Conservation (phyloP, 2,113 vertebrate species). For the Cryptotis parvus region DNA sequence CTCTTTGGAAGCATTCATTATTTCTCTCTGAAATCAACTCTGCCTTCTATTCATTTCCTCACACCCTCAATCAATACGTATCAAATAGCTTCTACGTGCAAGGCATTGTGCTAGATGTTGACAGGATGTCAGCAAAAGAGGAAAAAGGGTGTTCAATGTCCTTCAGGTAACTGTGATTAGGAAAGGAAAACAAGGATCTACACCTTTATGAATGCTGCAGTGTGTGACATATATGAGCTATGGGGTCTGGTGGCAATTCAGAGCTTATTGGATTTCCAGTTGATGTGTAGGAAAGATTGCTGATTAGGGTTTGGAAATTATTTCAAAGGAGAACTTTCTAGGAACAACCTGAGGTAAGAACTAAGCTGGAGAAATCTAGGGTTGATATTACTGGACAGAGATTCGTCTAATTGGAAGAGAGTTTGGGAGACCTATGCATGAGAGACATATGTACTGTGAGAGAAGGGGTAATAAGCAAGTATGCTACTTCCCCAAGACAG, state of each 20-base stretch:
- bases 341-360: neutral
- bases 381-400: neutral
- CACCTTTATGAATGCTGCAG: neutral
- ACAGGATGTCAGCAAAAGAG: neutral
- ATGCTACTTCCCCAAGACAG: neutral
- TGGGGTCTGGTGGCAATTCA: neutral
- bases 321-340: conserved; percentile 1
- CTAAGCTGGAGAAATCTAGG: neutral
- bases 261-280: neutral
- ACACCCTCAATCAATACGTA: conserved; percentile 45
- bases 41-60: conserved; percentile 46
- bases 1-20: neutral
- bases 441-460: too few species aligned
- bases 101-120: neutral
- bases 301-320: neutral
- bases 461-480: too few species aligned
- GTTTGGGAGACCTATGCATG: too few species aligned
- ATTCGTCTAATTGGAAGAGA: neutral
- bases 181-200: neutral
- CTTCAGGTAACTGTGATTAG: neutral
- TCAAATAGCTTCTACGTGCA: neutral
- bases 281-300: neutral
- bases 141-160: neutral
- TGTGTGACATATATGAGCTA: neutral
- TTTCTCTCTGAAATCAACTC: conserved; percentile 22